A percentile compares a stretch with the other conserved stretches of the same genome.
These are phyloP conservation scores for Hedychridium roseum DNA, from an alignment of 2,888 invertebrate species.

Conservation along the genomic window DNA sequence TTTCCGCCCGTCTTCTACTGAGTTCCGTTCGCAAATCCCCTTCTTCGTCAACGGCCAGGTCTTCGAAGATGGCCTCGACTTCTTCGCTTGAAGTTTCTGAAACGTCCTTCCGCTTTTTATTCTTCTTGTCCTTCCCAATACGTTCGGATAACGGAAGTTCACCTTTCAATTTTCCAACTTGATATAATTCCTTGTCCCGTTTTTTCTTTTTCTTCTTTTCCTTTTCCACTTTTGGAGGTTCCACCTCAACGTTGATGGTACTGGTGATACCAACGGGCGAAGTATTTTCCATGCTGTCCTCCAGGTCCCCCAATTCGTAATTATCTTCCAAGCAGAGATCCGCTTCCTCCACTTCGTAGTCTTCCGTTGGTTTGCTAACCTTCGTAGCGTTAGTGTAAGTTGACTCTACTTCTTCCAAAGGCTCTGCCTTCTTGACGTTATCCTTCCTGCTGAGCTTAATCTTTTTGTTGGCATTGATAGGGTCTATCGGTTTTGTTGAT, in stretches of 20 bases:
- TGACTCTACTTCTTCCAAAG: conserved; percentile 16
- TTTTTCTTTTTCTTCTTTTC: conserved; percentile 63
- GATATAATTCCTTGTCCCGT: conserved; percentile 64
- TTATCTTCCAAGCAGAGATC: conserved; percentile 35
- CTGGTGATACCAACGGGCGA: conserved; percentile 34
- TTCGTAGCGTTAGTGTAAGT: conserved; percentile 13
- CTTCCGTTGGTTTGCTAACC: conserved; percentile 26
- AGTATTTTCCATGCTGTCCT: conserved; percentile 30
- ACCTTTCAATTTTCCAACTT: conserved; percentile 59
- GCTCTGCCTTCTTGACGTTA: conserved; percentile 25
- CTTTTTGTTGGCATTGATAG: conserved; percentile 65
- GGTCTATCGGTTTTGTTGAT: conserved; percentile 62
- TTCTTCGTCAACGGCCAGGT: conserved; percentile 51
- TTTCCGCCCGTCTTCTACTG: conserved; percentile 67
- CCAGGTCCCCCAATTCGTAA: conserved; percentile 37
- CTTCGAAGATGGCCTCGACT: conserved; percentile 40
- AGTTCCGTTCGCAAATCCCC: conserved; percentile 67
- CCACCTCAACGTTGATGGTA: conserved; percentile 33
- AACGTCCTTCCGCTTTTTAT: conserved; percentile 47
- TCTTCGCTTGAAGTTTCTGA: conserved; percentile 38
- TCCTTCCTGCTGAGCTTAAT: conserved; percentile 56
- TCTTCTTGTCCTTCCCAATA: conserved; percentile 55
- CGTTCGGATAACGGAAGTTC: conserved; percentile 53
- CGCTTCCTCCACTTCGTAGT: conserved; percentile 24
- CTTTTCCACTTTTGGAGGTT: conserved; percentile 50